Base-by-base conservation (phyloP, 2,888 invertebrate species). In the Noctua janthina region DNA sequence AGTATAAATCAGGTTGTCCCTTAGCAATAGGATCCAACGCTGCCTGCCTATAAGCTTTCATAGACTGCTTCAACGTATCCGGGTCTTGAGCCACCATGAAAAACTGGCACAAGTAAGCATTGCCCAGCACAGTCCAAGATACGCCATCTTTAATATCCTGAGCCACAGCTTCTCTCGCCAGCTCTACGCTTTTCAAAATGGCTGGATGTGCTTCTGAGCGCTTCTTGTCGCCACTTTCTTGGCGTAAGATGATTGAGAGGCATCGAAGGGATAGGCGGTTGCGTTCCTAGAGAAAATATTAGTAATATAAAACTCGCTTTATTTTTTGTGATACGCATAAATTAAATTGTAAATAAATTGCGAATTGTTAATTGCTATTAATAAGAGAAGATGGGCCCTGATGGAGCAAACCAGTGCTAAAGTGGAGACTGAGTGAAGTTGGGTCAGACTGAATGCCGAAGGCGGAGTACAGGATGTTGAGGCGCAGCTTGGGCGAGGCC, bases 81-180 rank as follows among this genome's bases (percentile, higher is more conserved):
- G 98, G 98, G 91, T 98, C 98, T 92, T 99, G 98, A 3, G 97
- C 97, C 56, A 98, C 97, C 68, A 97, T 97, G 93, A 99, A 99
- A 94, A 98, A 99, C 77, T 98, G 97, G 76, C 98, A 98, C 81
- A 99, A 94, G 93, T 99, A 98, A 0, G 99, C 98, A 95, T 99
- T 99, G 49, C 98, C 99, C 73, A 99, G 96, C 76, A 99, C 97
- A 75, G 98, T 97, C 99, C 99, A 99, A 0, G 99, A 99, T 13
- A 97, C 96, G 1, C 99, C 99, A 95, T 99, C 99, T 74, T 94
- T 96, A 15, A 98, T 97, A 92, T 99, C 98, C 54, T 98, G 93
- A 72, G 98, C 97, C 0, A 99, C 98, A 0, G 99, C 98, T 91
- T 99, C 98, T 93, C 98, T 98, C 0, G 99, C 99, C 89, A 98